These are phyloP conservation scores for Patiria pectinifera DNA, from an alignment of 53 echinoderm and acorn worm species.

Conservation along the genomic window DNA sequence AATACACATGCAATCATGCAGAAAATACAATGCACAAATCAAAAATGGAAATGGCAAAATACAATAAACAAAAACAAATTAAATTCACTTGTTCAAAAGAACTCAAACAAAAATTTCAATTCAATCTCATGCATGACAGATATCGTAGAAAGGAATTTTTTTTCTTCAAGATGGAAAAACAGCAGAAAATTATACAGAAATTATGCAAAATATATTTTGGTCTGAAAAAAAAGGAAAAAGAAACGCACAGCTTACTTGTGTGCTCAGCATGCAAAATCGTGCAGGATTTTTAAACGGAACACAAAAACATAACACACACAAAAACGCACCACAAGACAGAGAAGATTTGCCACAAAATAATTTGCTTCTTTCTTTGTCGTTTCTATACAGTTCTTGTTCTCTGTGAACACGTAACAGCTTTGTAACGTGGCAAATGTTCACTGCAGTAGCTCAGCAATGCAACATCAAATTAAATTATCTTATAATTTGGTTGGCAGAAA, in stretches of 20 bases:
- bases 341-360: neutral
- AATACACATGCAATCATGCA: slow-evolving; percentile 37
- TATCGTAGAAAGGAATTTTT: neutral
- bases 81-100: neutral
- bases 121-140: slow-evolving; percentile 60
- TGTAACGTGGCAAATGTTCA: neutral
- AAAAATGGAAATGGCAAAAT: neutral
- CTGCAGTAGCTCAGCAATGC: slow-evolving; percentile 24
- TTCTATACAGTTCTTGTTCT: neutral
- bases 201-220: neutral
- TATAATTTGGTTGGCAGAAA: neutral
- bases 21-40: neutral
- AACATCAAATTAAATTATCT: slow-evolving; percentile 17
- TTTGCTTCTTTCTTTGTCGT: neutral
- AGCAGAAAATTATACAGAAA: neutral
- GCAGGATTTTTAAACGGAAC: slow-evolving; percentile 1
- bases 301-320: neutral
- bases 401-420: neutral
- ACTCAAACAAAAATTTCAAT: neutral
- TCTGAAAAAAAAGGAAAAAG: neutral
- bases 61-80: neutral
- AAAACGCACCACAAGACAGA: neutral
- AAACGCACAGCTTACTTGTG: slow-evolving; percentile 53
- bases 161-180: neutral
- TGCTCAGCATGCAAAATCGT: slow-evolving; percentile 44